These are phyloP conservation scores for Vulpes ferrilata DNA, from an alignment of 2,113 vertebrate species.

Conservation along the genomic window DNA sequence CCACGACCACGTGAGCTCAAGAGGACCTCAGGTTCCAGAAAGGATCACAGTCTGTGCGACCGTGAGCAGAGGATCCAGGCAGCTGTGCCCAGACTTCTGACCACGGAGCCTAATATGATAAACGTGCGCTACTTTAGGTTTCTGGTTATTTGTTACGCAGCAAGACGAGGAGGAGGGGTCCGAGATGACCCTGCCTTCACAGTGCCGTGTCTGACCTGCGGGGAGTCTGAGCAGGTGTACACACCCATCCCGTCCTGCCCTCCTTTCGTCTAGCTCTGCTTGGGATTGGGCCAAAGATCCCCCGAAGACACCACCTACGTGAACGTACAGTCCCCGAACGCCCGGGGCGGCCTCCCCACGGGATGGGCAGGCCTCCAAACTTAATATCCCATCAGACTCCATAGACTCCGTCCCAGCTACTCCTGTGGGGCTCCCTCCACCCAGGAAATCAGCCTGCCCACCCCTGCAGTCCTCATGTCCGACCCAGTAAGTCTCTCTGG, in stretches of 20 bases:
- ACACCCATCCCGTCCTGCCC: fast-evolving
- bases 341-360: fast-evolving
- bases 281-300: not conserved
- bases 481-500: not conserved
- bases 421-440: not conserved
- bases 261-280: not conserved
- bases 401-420: not conserved
- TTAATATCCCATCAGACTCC: not conserved
- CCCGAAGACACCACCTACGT: not conserved
- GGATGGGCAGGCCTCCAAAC: not conserved
- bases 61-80: not conserved
- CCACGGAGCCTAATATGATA: not conserved
- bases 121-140: fast-evolving
- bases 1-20: fast-evolving
- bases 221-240: fast-evolving
- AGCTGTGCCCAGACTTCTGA: not conserved
- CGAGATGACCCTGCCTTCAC: not conserved
- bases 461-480: not conserved
- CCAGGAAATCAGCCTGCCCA: not conserved
- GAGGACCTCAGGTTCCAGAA: not conserved
- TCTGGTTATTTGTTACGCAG: not conserved
- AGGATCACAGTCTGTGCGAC: fast-evolving
- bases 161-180: fast-evolving
- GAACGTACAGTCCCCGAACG: fast-evolving
- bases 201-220: too few species aligned